Evolutionary conservation across 2,888 invertebrate genomes (phyloP).

Genomic region (Dusona sp.): DNA sequence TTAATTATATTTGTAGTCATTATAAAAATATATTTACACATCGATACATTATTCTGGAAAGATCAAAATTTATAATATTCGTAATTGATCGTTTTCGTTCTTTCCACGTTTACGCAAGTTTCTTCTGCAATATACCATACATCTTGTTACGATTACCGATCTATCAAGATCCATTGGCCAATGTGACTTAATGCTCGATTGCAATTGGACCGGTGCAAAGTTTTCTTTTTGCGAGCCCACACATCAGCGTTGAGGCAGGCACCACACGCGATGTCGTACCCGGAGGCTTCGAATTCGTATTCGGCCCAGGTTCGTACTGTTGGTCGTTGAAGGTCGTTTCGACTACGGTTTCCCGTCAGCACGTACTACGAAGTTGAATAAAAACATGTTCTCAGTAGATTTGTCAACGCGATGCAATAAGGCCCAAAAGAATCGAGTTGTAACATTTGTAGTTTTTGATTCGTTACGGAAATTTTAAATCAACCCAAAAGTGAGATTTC

Average conservation of each 20-base stretch:
- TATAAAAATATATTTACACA: neutral
- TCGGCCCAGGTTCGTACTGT: conserved; percentile 54
- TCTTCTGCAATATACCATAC: neutral
- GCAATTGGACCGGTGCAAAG: conserved; percentile 22
- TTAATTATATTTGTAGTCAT: neutral
- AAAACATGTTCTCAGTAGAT: conserved; percentile 43
- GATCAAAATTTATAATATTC: neutral
- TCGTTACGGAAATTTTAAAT: neutral
- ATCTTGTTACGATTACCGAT: conserved; percentile 23
- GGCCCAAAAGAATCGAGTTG: neutral
- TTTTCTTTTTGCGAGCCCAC: conserved; percentile 36
- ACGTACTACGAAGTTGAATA: conserved; percentile 12
- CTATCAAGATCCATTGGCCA: conserved; percentile 43
- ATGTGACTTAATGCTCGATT: neutral
- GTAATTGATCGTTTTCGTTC: neutral
- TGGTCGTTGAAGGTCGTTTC: conserved; percentile 59
- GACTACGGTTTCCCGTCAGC: conserved; percentile 11
- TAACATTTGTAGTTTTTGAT: neutral
- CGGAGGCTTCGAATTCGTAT: conserved; percentile 52
- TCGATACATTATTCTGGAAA: neutral
- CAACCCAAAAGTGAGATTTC: neutral
- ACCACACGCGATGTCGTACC: conserved; percentile 36
- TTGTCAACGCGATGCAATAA: conserved; percentile 28
- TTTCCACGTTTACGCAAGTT: neutral
- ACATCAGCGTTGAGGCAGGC: conserved; percentile 31